Evolutionary conservation across 1,140 invertebrate species (phyloP), one percentile per base, ranked within the genome.

Genomic region (Drosophila pachea): DNA sequence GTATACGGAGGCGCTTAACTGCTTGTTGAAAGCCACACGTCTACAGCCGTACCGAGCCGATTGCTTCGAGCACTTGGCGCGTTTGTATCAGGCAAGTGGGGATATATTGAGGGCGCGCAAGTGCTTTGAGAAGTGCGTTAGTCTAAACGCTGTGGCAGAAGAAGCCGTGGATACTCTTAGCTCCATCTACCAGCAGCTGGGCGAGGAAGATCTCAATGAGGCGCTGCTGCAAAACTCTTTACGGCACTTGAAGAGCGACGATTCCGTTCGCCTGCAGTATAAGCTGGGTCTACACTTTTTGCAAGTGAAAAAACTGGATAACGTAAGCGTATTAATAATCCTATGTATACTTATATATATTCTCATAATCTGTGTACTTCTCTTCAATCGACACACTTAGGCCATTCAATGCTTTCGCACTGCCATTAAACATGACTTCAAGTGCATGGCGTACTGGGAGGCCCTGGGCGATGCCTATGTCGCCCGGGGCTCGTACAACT

Each of bases 391-490:
- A 3, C 22, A 22, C 22, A 22, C 7, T 35, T 33, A 89, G 88
- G 94, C 96, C n/a, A 94, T 97, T 36, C 91, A 92, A 65, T 92
- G 92, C 77, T 93, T 97, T 54, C 92, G 95, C 75, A 92, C 93
- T 79, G 95, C 95, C 54, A 92, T 97, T 29, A 92, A 95, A 86
- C 90, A 91, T 54, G 93, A 97, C 89, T 91, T 93, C 4, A 91
- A 89, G 62, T 93, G 95, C 88, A 91, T 93, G 90, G 93, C 91
- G 73, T 91, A 94, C 71, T 97, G 95, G 94, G 96, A 98, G 90
- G 94, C 94, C 70, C 90, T 98, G 77, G 97, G 93, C 36, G 97
- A 98, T 91, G 95, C 95, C 2, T 98, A 98, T 90, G 92, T 94
- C 67, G 91, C 92, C 7, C 90, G 96, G 73, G 96, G 96, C 5